Evolutionary conservation across 2,888 invertebrate genomes (phyloP).

Genomic region (Lagria hirta): DNA sequence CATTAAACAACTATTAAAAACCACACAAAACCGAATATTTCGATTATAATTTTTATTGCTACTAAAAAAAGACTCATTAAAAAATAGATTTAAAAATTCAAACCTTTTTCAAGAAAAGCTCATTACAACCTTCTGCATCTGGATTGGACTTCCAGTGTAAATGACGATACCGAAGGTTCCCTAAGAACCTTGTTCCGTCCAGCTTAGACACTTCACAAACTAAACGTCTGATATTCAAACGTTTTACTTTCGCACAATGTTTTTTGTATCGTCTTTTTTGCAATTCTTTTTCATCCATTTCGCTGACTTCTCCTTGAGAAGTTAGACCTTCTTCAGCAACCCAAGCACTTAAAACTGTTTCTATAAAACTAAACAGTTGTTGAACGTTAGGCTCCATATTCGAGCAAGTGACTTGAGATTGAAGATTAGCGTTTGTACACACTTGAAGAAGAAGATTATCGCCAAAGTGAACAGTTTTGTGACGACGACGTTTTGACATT

Average conservation of each 20-base stretch:
- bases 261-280: constrained; percentile 61
- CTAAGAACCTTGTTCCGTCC: constrained; percentile 66
- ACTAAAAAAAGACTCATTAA: too few species aligned
- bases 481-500: constrained; percentile 69
- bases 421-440: constrained; percentile 67
- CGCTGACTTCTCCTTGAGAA: constrained; percentile 72
- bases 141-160: constrained; percentile 84
- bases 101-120: constrained; percentile 87
- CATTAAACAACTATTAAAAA: too few species aligned
- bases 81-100: too few species aligned
- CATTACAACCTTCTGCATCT: constrained; percentile 85
- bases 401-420: constrained; percentile 56
- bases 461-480: constrained; percentile 78
- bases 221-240: constrained; percentile 68
- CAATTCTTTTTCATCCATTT: constrained; percentile 69
- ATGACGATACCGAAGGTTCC: constrained; percentile 72
- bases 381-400: constrained; percentile 75
- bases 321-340: constrained; percentile 72
- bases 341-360: constrained; percentile 78
- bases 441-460: constrained; percentile 75
- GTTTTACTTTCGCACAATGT: constrained; percentile 65
- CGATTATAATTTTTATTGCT: too few species aligned
- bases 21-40: too few species aligned
- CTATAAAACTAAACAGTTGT: constrained; percentile 79
- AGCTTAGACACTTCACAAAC: constrained; percentile 71